Conservation (phyloP, 2,113 vertebrate species). For the Amphilophus citrinellus region DNA sequence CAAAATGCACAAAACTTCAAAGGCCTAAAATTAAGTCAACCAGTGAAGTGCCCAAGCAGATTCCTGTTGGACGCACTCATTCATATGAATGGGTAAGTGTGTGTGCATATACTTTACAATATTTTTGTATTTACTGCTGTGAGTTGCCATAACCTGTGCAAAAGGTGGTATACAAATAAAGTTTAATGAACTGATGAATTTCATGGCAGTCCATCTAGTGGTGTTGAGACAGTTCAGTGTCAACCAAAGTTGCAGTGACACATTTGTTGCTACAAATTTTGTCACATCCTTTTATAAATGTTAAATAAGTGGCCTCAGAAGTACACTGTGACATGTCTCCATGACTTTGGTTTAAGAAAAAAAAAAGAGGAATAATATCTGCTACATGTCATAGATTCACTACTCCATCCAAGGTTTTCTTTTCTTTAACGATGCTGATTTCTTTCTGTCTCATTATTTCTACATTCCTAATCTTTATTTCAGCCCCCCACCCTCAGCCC, state of each 20-base stretch:
- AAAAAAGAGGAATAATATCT: not conserved
- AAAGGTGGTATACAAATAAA: not conserved
- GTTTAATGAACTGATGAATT: not conserved
- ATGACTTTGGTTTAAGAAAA: not conserved
- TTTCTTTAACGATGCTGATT: not conserved
- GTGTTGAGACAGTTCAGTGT: not conserved
- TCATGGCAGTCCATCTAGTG: not conserved
- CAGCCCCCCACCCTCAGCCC: too few species aligned
- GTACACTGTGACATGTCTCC: not conserved
- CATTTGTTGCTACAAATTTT: slow-evolving; percentile 2
- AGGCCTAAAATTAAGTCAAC: too few species aligned
- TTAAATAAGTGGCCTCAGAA: not conserved
- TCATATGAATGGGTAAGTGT: too few species aligned
- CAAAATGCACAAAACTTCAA: too few species aligned
- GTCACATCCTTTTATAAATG: not conserved
- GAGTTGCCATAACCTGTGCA: not conserved
- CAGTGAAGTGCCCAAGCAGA: too few species aligned
- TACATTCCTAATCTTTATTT: not conserved
- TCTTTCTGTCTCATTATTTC: not conserved
- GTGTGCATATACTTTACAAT: not conserved
- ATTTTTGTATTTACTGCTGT: not conserved
- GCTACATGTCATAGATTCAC: not conserved
- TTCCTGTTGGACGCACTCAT: too few species aligned
- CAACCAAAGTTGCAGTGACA: not conserved
- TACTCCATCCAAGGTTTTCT: not conserved